Base-by-base conservation (phyloP, 2,888 invertebrate species). In the Polymixis flavicincta region DNA sequence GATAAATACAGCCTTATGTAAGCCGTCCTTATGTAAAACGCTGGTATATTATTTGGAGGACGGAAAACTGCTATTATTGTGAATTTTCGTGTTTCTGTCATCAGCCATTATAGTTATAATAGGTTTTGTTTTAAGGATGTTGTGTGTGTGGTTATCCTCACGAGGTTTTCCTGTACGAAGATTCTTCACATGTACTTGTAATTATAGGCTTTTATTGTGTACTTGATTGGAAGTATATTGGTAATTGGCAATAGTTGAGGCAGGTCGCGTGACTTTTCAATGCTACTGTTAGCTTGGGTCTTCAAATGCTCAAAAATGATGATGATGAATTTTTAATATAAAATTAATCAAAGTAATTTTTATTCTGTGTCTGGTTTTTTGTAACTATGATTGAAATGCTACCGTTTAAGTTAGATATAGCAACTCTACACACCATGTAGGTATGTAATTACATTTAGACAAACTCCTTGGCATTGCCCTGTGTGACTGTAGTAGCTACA, bases 41-140 rank as follows among this genome's bases (percentile, higher is more conserved):
- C 79, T 85, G 76, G 92, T 92, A 92, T 92, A 91, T 93, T 91
- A 91, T 92, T 93, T 87, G 90, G 90, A 90, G 92, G 92, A 93
- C 94, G 95, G 95, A 94, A 94, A 93, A 93, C 87, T 88, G 90
- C 87, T 89, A 94, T 95, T 94, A 85, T 77, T 89, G 89, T 75
- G 83, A 82, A 79, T 86, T 88, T 92, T 92, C 88, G 90, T 92
- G 90, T 89, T 89, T 90, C 57, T 82, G 79, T 82, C 81, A 82
- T 79, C 79, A 22, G 55, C 66, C 67, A 83, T 81, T 87, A 83
- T 84, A 72, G 67, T 68, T 83, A 50, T 82, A 83, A 74, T 82
- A 64, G 55, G 83, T 86, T 87, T 77, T 83, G 76, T 75, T 87
- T 80, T 84, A 84, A 87, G 88, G 87, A 88, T 88, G 87, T 82